These are phyloP conservation scores for Nyctereutes procyonoides DNA, from an alignment of 2,113 vertebrate genomes.

Conservation along the genomic window DNA sequence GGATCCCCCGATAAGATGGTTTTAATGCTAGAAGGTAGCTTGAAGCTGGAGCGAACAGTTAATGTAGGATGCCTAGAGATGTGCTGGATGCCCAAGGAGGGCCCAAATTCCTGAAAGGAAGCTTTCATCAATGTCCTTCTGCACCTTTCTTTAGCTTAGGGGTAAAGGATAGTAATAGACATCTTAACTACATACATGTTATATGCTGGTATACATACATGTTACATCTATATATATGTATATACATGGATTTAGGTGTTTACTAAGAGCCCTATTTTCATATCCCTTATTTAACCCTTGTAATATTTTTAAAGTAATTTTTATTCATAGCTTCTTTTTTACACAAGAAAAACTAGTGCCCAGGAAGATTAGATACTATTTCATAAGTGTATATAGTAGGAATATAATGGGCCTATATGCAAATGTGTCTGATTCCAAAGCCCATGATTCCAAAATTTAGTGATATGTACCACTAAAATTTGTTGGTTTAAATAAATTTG, in stretches of 20 bases:
- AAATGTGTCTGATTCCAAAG: background rate
- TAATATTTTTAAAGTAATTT: background rate
- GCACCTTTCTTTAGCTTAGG: background rate
- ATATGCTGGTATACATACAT: background rate
- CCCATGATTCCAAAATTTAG: background rate
- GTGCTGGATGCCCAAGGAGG: background rate
- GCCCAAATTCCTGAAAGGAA: background rate
- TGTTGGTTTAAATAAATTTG: background rate
- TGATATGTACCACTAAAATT: background rate
- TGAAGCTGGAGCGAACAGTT: background rate
- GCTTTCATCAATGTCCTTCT: background rate
- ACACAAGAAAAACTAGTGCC: background rate
- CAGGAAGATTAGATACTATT: background rate
- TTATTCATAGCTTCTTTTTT: background rate
- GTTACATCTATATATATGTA: background rate
- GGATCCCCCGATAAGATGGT: background rate
- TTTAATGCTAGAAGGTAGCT: background rate
- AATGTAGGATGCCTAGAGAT: background rate
- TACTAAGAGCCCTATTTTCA: background rate
- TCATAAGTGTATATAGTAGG: background rate
- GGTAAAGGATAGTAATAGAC: background rate
- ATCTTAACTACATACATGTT: background rate
- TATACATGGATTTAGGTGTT: background rate
- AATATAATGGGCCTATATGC: background rate
- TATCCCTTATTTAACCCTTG: background rate